Evolutionary conservation across 2,113 vertebrate genomes (phyloP).

Genomic region (Ictalurus furcatus): DNA sequence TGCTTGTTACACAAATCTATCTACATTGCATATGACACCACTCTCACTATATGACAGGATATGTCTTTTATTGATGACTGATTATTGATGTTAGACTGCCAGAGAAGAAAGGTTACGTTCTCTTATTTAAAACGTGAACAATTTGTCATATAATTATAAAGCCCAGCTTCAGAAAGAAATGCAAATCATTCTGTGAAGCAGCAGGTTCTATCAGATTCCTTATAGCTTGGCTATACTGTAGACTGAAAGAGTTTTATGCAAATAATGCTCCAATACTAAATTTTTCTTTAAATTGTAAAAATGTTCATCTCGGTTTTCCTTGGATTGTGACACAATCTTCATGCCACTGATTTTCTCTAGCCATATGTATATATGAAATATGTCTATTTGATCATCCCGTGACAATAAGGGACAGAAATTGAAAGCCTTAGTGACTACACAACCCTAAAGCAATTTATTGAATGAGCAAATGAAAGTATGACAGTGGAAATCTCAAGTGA

Average conservation of each 20-base stretch:
- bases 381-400: background rate
- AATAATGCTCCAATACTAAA: constrained; percentile 56
- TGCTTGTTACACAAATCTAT: constrained; percentile 5
- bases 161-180: constrained; percentile 21
- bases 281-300: background rate
- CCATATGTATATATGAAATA: background rate
- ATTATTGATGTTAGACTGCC: constrained; percentile 63
- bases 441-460: background rate
- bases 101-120: constrained; percentile 49
- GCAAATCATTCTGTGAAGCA: background rate
- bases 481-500: constrained; percentile 13
- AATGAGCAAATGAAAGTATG: constrained; percentile 25
- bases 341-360: background rate
- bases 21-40: constrained; percentile 39
- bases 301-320: background rate
- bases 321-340: background rate
- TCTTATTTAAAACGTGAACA: constrained; percentile 63
- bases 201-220: constrained; percentile 58
- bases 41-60: constrained; percentile 57
- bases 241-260: constrained; percentile 60
- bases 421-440: background rate
- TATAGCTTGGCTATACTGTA: constrained; percentile 56
- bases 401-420: background rate
- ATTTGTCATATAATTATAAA: constrained; percentile 52
- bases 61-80: constrained; percentile 62